A percentile compares a stretch with the other conserved stretches of the same genome.
These are phyloP conservation scores for Harpagifer antarcticus DNA, from an alignment of 2,797 vertebrate species.

Conservation along the genomic window DNA sequence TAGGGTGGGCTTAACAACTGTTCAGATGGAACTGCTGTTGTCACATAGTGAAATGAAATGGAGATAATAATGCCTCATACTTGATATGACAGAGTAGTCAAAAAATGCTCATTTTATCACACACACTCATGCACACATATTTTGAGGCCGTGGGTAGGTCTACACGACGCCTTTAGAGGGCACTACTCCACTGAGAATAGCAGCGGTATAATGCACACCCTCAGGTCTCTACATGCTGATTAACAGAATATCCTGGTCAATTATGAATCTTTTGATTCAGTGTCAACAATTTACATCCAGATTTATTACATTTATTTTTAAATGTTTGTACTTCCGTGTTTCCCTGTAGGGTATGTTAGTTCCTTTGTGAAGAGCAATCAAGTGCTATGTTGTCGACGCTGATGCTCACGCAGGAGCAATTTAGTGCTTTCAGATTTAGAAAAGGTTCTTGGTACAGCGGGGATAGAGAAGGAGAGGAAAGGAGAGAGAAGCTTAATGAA, in stretches of 20 bases:
- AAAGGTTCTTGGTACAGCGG: constrained; percentile 43
- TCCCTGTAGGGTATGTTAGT: constrained; percentile 1
- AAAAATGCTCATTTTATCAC: constrained; percentile 55
- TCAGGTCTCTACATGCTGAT: constrained; percentile 55
- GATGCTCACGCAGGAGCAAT: constrained; percentile 33
- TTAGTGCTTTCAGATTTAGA: constrained; percentile 37
- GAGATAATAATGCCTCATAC: constrained; percentile 70
- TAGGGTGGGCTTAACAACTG: constrained; percentile 72
- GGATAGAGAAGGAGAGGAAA: constrained; percentile 38
- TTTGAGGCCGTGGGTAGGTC: constrained; percentile 36
- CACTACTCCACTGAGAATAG: constrained; percentile 80
- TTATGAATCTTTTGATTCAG: constrained; percentile 52
- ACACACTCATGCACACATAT: constrained; percentile 11
- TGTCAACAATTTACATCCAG: constrained; percentile 42
- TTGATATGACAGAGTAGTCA: constrained; percentile 64
- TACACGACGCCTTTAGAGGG: constrained; percentile 77
- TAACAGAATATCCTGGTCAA: constrained; percentile 62
- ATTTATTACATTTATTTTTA: constrained; percentile 42
- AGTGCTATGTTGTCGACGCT: constrained; percentile 9
- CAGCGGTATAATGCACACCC: constrained; percentile 10
- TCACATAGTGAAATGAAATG: constrained; percentile 66
- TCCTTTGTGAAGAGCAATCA: constrained; percentile 12
- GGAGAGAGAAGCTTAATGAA: constrained; percentile 71
- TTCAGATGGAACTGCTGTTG: constrained; percentile 62
- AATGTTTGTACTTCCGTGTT: not conserved